phyloP scores from a whole-genome alignment of 2,113 vertebrate genomes.

The Camelus dromedarius region DNA sequence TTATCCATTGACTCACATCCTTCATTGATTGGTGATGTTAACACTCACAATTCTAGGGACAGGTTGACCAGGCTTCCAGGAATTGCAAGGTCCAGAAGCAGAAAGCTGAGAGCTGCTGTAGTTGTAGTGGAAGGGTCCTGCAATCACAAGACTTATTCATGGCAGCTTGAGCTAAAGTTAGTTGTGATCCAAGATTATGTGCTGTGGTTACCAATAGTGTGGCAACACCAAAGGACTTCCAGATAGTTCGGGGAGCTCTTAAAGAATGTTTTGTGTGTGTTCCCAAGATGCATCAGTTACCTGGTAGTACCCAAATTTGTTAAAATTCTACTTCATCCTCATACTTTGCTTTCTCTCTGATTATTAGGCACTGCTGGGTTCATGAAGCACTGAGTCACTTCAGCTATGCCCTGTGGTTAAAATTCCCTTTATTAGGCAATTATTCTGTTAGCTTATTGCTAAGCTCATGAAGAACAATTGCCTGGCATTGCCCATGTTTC shows the following conservation, averaged over 20 bases:
- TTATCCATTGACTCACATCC: not conserved
- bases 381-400: not conserved
- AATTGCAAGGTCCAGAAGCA: not conserved
- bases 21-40: not conserved
- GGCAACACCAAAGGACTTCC: accelerated
- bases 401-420: not conserved
- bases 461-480: not conserved
- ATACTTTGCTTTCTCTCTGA: not conserved
- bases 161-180: not conserved
- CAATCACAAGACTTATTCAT: not conserved
- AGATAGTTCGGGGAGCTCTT: not conserved
- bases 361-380: not conserved
- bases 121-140: not conserved
- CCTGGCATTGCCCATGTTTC: not conserved
- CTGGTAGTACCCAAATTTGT: not conserved
- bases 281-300: not conserved
- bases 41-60: not conserved
- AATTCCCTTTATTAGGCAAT: not conserved
- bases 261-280: not conserved
- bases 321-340: not conserved
- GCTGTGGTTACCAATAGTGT: not conserved
- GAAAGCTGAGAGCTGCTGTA: not conserved
- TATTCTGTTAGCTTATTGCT: not conserved
- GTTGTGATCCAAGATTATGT: not conserved
- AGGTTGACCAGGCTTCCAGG: not conserved